Percentiles rank a stretch among this genome's conserved stretches.
Evolutionary conservation across 2,888 invertebrate species (phyloP).

Genomic region (Aleiodes leptofemur): DNA sequence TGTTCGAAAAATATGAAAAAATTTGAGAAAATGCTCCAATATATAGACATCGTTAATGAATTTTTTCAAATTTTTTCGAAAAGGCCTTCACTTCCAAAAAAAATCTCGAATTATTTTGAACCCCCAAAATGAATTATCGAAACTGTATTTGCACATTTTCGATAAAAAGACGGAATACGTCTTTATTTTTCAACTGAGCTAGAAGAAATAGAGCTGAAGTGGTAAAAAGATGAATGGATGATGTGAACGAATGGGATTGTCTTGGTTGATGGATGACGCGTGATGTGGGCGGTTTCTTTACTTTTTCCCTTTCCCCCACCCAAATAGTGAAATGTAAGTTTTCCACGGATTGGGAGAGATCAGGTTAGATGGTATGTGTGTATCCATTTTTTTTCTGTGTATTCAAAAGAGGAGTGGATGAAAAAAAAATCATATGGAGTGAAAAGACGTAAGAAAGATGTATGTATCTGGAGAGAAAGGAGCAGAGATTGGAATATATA

Average conservation of each 20-base stretch:
- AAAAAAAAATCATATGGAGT: neutral
- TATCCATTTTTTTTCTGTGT: conserved; percentile 17
- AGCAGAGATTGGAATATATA: neutral
- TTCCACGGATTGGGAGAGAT: conserved; percentile 17
- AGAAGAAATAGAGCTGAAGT: neutral
- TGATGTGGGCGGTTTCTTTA: conserved; percentile 34
- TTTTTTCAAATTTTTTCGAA: no score
- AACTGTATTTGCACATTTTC: neutral
- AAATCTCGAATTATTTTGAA: no score
- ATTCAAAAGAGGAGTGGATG: conserved; percentile 3
- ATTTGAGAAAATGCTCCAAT: no score
- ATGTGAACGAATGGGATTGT: conserved; percentile 43
- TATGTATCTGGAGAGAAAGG: conserved; percentile 57
- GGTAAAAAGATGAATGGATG: conserved; percentile 19
- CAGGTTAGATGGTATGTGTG: neutral
- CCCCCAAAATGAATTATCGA: no score
- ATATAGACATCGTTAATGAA: no score
- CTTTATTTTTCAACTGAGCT: no score
- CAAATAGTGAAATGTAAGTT: neutral
- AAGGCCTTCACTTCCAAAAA: no score
- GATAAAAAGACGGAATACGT: conserved; percentile 15
- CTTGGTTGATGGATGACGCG: conserved; percentile 43
- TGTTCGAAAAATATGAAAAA: no score
- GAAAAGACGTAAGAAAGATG: conserved; percentile 66
- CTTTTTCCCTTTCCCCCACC: neutral